Evolutionary conservation across 1,140 invertebrate species (phyloP), one percentile per base, ranked within the genome.

Genomic region (Atta colombica): DNA sequence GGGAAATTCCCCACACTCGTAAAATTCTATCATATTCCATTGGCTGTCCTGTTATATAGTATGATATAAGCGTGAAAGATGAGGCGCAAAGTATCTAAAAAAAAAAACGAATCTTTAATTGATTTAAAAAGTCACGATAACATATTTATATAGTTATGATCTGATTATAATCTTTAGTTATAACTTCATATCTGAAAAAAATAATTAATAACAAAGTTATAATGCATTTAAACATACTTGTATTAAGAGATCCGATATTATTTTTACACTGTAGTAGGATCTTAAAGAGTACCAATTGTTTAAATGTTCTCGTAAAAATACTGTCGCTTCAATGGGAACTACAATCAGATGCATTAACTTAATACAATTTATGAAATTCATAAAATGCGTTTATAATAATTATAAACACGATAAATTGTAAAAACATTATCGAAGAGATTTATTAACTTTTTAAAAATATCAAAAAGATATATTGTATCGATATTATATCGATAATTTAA

Each of bases 291-390:
- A 58, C 18, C n/a, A 58, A 21, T 58, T 58, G n/a, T 58, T 99
- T 25, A 98, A 95, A 95, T 98, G 97, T 94, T 99, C 98, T 90
- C 98, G 96, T n/a, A 98, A 94, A 89, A 99, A 97, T 0, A 98
- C 98, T n/a, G 96, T 95, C 86, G 98, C 97, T 95, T 99, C 98
- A 63, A 97, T 95, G 0, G 98, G 98, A 96, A 98, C 98, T 98
- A 93, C 66, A 96, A 94, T 72, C 93, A 93, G 35, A 89, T 35
- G 28, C 51, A 51, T 71, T 21, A 39, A 39, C 2, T 49, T 2
- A 0, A 28, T 45, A 77, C 18, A 51, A 49, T 71, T 51, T 28
- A 4, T 21, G 0, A 63, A 84, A 88, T 68, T 85, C 8, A 65
- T 61, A 21, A 85, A 78, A 53, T 0, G 0, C 1, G 28, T 77